Evolutionary conservation across 2,888 invertebrate species (phyloP), one percentile per base, ranked within the genome.

Genomic region (Lasioglossum lativentre): DNA sequence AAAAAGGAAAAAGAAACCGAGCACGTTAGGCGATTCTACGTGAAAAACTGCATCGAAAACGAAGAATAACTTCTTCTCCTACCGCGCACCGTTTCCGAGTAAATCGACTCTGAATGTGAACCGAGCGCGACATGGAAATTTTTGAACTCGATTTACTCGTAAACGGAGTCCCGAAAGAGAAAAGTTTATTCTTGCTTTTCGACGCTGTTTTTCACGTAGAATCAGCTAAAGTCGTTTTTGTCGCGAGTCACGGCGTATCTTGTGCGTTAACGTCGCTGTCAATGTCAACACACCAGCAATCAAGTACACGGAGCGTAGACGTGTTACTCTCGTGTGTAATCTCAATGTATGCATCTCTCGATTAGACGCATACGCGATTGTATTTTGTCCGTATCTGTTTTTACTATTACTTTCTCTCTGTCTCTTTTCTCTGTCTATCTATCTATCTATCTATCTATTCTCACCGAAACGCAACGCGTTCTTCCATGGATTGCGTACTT

Each of bases 401-500:
- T 71, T 34, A 66, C 66, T 38, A 16, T 19, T 30, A 34, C 66
- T 66, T 34, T 66, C 3, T 34, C 14, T 52, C 12, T 72, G 27
- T 78, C 23, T 42, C 66, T 82, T 3, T 47, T 66, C 27, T 79
- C 23, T 42, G 34, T 82, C 14, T 71, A 4, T 71, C 27, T 78
- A 2, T 75, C 75, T 78, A 27, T 63, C 79, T 40, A 40, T 71
- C 19, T 34, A 3, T 34, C 27, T 63, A 2, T 38, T 68, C 45
- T 63, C 75, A 82, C 80, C 47, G 38, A 59, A 78, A 88, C 84
- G 72, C 66, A 71, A 89, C 88, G 77, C 77, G 72, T 85, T 85
- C 75, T 85, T 80, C 74, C 74, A 71, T 86, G 85, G 77, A 89
- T 83, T 86, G 89, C 83, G 84, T 89, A 84, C 47, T 42, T 27